Base-by-base conservation (phyloP, 2,113 vertebrate genomes). In the Heteronetta atricapilla region DNA sequence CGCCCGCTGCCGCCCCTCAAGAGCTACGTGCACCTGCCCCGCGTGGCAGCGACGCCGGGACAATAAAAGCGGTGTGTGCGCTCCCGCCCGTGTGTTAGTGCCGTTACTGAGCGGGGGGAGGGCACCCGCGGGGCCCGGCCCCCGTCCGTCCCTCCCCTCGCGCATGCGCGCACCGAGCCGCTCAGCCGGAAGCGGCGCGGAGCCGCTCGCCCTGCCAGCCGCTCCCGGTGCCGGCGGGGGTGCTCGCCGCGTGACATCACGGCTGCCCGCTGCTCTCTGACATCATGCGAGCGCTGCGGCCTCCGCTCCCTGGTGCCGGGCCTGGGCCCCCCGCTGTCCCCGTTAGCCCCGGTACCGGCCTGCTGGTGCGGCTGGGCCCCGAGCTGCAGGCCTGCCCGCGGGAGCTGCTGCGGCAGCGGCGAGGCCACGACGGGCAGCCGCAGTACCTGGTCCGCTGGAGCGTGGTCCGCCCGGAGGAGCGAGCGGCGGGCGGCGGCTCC, bases 1-100 rank as follows among this genome's bases (percentile, higher is more conserved):
- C 98, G 96, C 73, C 99, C 99, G 1, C 96, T 99, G 44, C 99
- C 99, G 0, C 98, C 98, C 5, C 98, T 99, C 98, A 99, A 99
- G 97, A 99, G 97, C 83, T 99, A 98, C 0, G 95, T 99, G 93
- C 99, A 98, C 94, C 90, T 98, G 62, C 98, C 99, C 0, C 96
- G 97, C 1, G 48, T 98, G 25, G 72, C 70, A 64, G 97, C 93
- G 92, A 97, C 3, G 3, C 29, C 0, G 1, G 10, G 9, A 8
- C 13, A 97, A 94, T 97, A 97, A 97, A n/a, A 97, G 18, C 0
- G 0, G 81, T 78, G 21, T 80, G 42, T 17, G 6, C 4, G 1
- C 21, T 13, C 28, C 36, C 2, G 2, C 46, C 59, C 31, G 55
- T 0, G 0, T 1, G 1, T 70, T 36, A n/a, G 36, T 69, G 44